Percentiles rank a stretch among this genome's conserved stretches.
phyloP scores from a whole-genome alignment of 2,888 invertebrate species.

The Cheilosia impressa region DNA sequence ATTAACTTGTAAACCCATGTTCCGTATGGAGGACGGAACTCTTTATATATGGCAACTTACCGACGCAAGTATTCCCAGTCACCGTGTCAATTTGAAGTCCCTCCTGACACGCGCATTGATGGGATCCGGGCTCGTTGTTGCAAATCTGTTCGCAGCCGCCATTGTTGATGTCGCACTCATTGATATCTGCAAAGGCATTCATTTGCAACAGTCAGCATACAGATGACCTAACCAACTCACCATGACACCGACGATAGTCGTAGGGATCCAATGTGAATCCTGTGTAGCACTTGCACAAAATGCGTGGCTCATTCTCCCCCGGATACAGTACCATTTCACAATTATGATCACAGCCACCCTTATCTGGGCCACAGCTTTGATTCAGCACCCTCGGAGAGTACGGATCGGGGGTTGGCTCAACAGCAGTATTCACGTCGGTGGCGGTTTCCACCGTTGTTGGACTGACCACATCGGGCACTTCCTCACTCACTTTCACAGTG shows the following conservation, averaged over 20 bases:
- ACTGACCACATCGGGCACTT: slow-evolving; percentile 32
- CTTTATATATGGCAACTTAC: slow-evolving; percentile 80
- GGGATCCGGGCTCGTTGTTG: slow-evolving; percentile 85
- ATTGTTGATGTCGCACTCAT: slow-evolving; percentile 85
- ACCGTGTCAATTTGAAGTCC: slow-evolving; percentile 84
- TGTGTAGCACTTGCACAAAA: slow-evolving; percentile 81
- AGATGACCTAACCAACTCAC: slow-evolving; percentile 73
- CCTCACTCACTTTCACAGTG: slow-evolving; percentile 46
- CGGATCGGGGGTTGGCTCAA: slow-evolving; percentile 78
- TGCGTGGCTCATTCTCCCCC: slow-evolving; percentile 81
- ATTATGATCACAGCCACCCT: slow-evolving; percentile 85
- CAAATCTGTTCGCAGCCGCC: slow-evolving; percentile 86
- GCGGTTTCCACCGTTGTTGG: slow-evolving; percentile 52
- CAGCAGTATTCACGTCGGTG: slow-evolving; percentile 77
- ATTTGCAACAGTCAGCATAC: too few species aligned
- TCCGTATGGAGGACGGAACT: neutral
- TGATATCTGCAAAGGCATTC: slow-evolving; percentile 83
- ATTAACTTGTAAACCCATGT: slow-evolving; percentile 34
- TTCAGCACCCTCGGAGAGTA: slow-evolving; percentile 80
- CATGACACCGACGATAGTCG: slow-evolving; percentile 81
- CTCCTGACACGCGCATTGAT: slow-evolving; percentile 85
- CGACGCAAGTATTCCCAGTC: slow-evolving; percentile 84
- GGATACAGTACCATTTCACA: slow-evolving; percentile 82
- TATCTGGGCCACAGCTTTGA: slow-evolving; percentile 82
- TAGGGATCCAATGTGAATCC: slow-evolving; percentile 84